These are phyloP conservation scores for Takifugu bimaculatus DNA, from an alignment of 2,113 vertebrate species.

Conservation along the genomic window DNA sequence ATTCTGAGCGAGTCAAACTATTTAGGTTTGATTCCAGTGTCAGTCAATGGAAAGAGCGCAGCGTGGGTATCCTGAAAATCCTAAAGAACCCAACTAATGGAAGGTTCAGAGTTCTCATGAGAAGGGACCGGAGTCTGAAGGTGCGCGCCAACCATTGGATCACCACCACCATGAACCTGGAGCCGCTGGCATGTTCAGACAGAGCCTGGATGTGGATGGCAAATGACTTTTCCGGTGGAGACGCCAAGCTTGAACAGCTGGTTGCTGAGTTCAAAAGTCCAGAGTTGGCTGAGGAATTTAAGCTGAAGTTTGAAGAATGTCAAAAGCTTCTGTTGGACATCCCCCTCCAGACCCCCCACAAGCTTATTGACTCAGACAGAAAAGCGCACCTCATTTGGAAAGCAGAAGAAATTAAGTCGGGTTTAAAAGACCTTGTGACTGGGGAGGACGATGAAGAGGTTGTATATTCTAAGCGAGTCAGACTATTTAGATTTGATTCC, in stretches of 20 bases:
- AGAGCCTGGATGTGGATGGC: slow-evolving; percentile 97
- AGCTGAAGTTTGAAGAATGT: slow-evolving; percentile 93
- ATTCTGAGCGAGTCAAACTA: slow-evolving; percentile 90
- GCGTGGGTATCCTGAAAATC: slow-evolving; percentile 90
- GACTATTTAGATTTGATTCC: slow-evolving; percentile 92
- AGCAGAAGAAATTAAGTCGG: slow-evolving; percentile 97
- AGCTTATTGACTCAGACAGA: slow-evolving; percentile 89
- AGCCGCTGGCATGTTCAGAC: slow-evolving; percentile 90
- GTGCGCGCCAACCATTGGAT: slow-evolving; percentile 99
- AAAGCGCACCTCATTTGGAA: slow-evolving; percentile 93
- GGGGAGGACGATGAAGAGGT: slow-evolving; percentile 94
- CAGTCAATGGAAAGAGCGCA: slow-evolving; percentile 97
- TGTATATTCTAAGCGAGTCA: slow-evolving; percentile 89
- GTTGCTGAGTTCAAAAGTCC: slow-evolving; percentile 94
- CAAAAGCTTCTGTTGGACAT: slow-evolving; percentile 91
- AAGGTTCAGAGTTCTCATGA: slow-evolving; percentile 90
- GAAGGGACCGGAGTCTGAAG: slow-evolving; percentile 94
- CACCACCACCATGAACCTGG: slow-evolving; percentile 95
- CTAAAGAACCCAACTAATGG: slow-evolving; percentile 91
- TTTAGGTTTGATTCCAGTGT: slow-evolving; percentile 89
- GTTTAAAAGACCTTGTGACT: slow-evolving; percentile 85
- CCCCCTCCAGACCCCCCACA: slow-evolving; percentile 95
- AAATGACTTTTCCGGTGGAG: slow-evolving; percentile 92
- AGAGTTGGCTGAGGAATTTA: slow-evolving; percentile 92
- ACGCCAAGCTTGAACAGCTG: slow-evolving; percentile 86